A percentile compares a stretch with the other conserved stretches of the same genome.
phyloP scores from a whole-genome alignment of 2,113 vertebrate species.

The Zosterops lateralis region DNA sequence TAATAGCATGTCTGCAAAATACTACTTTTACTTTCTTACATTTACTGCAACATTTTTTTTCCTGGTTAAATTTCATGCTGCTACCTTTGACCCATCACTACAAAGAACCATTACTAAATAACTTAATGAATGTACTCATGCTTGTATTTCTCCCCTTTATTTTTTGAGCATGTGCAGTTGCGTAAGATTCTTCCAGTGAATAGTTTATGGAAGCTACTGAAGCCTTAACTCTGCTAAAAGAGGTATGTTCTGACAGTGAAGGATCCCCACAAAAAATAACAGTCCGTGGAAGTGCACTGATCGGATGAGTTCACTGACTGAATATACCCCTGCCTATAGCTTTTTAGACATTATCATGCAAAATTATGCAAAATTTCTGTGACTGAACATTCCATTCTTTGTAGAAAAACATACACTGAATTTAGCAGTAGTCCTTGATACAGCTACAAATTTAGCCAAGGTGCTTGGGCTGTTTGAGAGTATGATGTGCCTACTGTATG shows the following conservation, averaged over 20 bases:
- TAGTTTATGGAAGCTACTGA: background rate
- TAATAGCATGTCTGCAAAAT: background rate
- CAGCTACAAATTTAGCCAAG: background rate
- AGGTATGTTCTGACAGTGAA: conserved; percentile 25
- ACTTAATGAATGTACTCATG: background rate
- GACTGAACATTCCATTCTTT: conserved; percentile 26
- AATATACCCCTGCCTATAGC: background rate
- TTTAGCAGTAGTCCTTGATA: conserved; percentile 39
- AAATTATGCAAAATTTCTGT: conserved; percentile 16
- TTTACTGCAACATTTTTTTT: background rate
- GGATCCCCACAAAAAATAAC: background rate
- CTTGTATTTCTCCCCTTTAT: background rate
- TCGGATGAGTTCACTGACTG: conserved; percentile 24
- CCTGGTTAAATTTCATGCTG: background rate
- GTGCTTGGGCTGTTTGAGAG: background rate
- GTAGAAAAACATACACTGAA: conserved; percentile 18
- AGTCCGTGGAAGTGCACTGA: conserved; percentile 10
- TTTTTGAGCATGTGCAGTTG: conserved; percentile 8
- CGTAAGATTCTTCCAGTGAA: background rate
- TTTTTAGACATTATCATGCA: conserved; percentile 25
- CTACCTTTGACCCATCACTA: background rate
- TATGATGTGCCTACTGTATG: background rate
- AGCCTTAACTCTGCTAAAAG: background rate
- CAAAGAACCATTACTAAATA: background rate
- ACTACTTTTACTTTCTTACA: background rate